phyloP scores from a whole-genome alignment of 2,797 vertebrate species.

The Simalia tracyae region DNA sequence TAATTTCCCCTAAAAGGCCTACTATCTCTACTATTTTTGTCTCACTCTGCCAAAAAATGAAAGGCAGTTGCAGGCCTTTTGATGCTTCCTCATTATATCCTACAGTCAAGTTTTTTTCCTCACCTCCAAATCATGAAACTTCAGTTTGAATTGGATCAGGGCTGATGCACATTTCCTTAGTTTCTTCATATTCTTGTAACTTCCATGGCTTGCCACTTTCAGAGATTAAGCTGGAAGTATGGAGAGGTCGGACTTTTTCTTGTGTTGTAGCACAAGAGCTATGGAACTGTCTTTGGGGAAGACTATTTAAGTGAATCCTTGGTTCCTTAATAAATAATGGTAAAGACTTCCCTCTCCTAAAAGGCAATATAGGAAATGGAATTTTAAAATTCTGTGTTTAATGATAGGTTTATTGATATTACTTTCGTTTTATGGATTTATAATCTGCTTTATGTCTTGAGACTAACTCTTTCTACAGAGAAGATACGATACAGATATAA shows the following conservation, averaged over 20 bases:
- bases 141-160: neutral
- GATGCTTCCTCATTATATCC: neutral
- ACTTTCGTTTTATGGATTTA: neutral
- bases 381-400: neutral
- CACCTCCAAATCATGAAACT: neutral
- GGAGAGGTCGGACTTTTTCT: neutral
- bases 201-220: neutral
- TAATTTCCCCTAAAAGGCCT: too few relatives aligned
- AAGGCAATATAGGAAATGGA: neutral
- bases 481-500: neutral
- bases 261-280: neutral
- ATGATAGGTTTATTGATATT: neutral
- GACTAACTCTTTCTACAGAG: neutral
- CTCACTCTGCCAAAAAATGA: too few relatives aligned
- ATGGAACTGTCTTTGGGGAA: neutral
- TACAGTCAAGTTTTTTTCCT: neutral
- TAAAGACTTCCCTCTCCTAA: neutral
- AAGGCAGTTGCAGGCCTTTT: neutral
- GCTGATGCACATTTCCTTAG: neutral
- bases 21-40: too few relatives aligned
- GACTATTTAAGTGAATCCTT: neutral
- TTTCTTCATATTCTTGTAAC: neutral
- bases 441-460: neutral
- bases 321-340: neutral
- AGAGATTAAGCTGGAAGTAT: neutral